phyloP scores from a whole-genome alignment of 2,113 vertebrate species.

The Hypocryptadius cinnamomeus region DNA sequence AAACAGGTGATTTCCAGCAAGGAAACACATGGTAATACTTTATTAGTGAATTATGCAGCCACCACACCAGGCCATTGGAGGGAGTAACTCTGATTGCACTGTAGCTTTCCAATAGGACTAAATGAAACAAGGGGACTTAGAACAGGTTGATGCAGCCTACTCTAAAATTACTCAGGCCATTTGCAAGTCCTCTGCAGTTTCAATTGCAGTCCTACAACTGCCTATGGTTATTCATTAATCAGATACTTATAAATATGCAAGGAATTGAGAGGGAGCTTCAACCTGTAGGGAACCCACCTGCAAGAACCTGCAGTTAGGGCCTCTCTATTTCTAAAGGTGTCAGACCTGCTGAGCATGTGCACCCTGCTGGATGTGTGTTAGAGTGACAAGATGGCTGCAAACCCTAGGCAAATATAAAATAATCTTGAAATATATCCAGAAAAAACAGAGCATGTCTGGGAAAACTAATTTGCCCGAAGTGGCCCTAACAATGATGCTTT shows the following conservation, averaged over 20 bases:
- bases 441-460: neutral
- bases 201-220: neutral
- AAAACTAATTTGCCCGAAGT: neutral
- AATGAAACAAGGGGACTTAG: neutral
- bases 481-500: neutral
- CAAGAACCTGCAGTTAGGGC: neutral
- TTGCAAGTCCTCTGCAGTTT: neutral
- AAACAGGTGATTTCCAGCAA: neutral
- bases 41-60: neutral
- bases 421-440: neutral
- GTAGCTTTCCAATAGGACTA: neutral
- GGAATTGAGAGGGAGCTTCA: neutral
- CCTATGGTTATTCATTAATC: neutral
- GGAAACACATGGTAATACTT: neutral
- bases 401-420: neutral
- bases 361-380: neutral
- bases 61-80: neutral
- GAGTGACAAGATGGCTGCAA: neutral
- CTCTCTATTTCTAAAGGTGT: neutral
- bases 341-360: neutral
- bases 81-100: neutral
- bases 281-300: neutral
- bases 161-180: neutral
- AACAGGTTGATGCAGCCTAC: neutral
- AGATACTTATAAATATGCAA: neutral